Evolutionary conservation across 2,797 vertebrate species (phyloP), one percentile per base, ranked within the genome.

Genomic region (Mus caroli): DNA sequence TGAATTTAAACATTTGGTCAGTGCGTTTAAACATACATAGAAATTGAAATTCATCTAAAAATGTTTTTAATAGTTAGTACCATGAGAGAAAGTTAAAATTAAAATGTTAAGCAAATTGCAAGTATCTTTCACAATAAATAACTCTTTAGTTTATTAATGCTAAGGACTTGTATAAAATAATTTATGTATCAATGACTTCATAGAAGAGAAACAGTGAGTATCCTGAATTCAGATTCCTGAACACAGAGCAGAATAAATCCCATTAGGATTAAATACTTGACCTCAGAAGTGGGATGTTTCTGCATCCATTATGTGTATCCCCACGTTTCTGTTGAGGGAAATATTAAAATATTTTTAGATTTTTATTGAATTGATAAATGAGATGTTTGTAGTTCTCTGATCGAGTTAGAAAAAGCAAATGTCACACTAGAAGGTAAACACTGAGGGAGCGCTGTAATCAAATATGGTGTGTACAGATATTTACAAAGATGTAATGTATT

Each of bases 291-390:
- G 46, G 26, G 8, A 58, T 71, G 62, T 20, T 73, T 82, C 75
- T 83, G 69, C 84, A 93, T 96, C 19, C n/a, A 79, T 94, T 64
- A 8, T 43, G 34, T 84, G 28, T 58, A 6, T 83, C 24, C 64
- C 90, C 19, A 62, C 67, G 69, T 88, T 92, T 95, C 90, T 95
- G 28, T 85, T 92, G 71, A 94, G 90, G 17, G 43, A 97, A 97
- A 96, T 95, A 96, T 96, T 95, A 86, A 96, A 93, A 95, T 97
- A 96, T 97, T 97, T 97, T 98, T 96, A 97, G 82, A 91, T 91
- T 97, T 96, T 94, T 98, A 97, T 98, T 94, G 95, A 97, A 91
- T 92, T 93, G 94, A 82, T 96, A 94, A 97, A 97, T 96, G 97
- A 97, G 88, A 90, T 98, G 90, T 95, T 97, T 97, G 75, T 97